Conservation (phyloP, 2,797 vertebrate genomes). For the Neopelma chrysocephalum region DNA sequence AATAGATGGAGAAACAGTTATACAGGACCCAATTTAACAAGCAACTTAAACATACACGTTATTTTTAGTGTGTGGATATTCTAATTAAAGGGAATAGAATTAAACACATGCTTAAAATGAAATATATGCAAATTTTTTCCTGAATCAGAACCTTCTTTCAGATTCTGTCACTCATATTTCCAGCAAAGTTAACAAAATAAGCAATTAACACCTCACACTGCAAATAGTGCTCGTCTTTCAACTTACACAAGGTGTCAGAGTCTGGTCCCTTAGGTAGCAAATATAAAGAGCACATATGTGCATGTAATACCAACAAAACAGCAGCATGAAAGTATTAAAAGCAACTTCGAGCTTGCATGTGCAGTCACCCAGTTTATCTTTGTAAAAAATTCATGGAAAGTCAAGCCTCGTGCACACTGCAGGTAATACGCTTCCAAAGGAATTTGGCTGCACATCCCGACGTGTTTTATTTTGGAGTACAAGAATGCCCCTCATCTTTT, state of each 20-base stretch:
- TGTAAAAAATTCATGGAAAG: background rate
- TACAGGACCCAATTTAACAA: background rate
- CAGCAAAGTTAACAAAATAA: constrained; percentile 49
- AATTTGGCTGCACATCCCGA: background rate
- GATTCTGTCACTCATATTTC: constrained; percentile 43
- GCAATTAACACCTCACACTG: constrained; percentile 44
- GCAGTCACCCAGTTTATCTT: background rate
- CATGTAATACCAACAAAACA: background rate
- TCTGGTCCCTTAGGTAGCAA: background rate
- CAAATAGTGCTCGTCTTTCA: constrained; percentile 23
- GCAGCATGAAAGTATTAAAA: background rate
- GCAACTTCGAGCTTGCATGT: background rate
- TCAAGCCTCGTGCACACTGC: accelerated
- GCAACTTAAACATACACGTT: background rate
- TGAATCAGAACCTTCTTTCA: constrained; percentile 49
- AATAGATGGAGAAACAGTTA: background rate
- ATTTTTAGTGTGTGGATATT: constrained; percentile 36
- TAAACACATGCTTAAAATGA: constrained; percentile 29
- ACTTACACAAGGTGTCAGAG: background rate
- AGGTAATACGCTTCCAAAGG: background rate
- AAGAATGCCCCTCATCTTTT: background rate
- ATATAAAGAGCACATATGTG: background rate
- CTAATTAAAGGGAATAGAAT: constrained; percentile 24
- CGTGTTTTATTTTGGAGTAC: background rate
- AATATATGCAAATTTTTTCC: constrained; percentile 39